Evolutionary conservation across 2,888 invertebrate species (phyloP), one percentile per base, ranked within the genome.

Genomic region (Glyphotaelius pellucidus): DNA sequence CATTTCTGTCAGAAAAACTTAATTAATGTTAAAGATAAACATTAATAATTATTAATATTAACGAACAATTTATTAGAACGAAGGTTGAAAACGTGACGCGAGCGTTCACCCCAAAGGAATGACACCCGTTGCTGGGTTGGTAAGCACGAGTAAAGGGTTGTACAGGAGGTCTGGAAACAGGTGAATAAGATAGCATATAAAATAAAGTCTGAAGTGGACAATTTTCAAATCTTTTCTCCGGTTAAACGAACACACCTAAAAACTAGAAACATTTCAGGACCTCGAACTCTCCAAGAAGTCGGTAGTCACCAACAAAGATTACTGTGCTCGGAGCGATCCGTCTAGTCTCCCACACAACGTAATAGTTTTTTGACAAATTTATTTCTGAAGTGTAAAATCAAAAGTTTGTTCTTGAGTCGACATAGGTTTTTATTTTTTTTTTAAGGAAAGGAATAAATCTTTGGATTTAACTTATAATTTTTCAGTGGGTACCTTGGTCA

Each of bases 101-200:
- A 67, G 85, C 67, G 38, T 88, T 88, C 67, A 88, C 88, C 88
- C 88, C 31, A 25, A 79, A 31, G 79, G 19, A 88, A 88, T 88
- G 88, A 88, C 79, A 88, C 52, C 30, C 88, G 35, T 25, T 88
- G 32, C 67, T 32, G 88, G 88, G 67, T 15, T 52, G 52, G 19
- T 52, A 52, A 15, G 52, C 19, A 19, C 12, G 25, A 31, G 88
- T 35, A 67, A 87, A 35, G 88, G 88, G 67, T 88, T 88, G 4
- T 38, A 83, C 31, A 67, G 5, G 25, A 1, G 19, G 52, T 25
- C 52, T 67, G 52, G 52, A 67, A 67, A 25, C 19, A 67, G 25
- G 52, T 67, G 19, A 1, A 67, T 19, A 19, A 67, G 25, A 7
- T 19, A 67, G 25, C 19, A 19, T 67, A 14, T 1, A 38, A 38